Conservation (phyloP, 2,888 invertebrate species). For the Rotaria sp. region DNA sequence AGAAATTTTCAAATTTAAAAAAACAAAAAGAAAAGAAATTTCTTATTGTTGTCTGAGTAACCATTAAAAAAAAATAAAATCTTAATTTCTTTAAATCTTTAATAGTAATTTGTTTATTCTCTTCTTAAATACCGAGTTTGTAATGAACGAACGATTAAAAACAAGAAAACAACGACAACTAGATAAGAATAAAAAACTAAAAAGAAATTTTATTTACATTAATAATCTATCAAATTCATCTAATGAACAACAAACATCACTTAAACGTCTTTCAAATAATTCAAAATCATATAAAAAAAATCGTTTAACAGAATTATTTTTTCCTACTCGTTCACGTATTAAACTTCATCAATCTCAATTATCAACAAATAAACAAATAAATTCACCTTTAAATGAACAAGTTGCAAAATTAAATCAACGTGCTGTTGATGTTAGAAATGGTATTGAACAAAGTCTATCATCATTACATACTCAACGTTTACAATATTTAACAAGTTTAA, state of each 20-base stretch:
- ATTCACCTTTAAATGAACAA: neutral
- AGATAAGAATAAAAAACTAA: neutral
- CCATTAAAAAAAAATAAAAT: neutral
- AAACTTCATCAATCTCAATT: neutral
- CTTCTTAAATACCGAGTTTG: neutral
- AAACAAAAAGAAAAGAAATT: neutral
- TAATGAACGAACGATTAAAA: neutral
- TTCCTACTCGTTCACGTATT: neutral
- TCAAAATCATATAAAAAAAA: neutral
- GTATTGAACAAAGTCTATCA: neutral
- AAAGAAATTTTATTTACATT: neutral
- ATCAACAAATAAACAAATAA: neutral
- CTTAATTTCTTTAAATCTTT: neutral
- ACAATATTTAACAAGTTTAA: neutral
- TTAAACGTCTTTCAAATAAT: neutral
- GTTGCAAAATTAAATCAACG: neutral
- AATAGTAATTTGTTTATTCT: neutral
- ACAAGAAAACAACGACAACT: neutral
- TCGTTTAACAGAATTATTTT: neutral
- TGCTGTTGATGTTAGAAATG: neutral
- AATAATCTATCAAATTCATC: neutral
- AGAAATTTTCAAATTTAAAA: neutral
- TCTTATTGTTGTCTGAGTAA: neutral
- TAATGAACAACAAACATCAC: neutral
- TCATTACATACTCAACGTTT: slow-evolving; percentile 14